These are phyloP conservation scores for Dipodomys merriami DNA, from an alignment of 2,113 vertebrate species.

Conservation along the genomic window DNA sequence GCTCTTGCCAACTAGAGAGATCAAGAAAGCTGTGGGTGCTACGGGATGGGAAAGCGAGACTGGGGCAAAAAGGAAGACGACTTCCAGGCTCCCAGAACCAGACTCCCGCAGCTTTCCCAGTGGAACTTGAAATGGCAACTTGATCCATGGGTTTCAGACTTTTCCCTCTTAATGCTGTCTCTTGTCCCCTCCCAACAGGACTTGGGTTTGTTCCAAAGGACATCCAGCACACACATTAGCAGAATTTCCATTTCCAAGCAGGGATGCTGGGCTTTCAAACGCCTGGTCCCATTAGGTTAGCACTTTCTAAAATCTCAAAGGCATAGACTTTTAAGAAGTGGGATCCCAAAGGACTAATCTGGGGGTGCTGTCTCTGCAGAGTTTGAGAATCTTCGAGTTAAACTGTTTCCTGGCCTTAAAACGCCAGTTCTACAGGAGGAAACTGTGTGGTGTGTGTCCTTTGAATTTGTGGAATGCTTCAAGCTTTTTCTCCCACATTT, in stretches of 20 bases:
- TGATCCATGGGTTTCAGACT: background rate
- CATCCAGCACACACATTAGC: background rate
- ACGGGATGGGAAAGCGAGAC: accelerated
- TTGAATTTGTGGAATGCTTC: background rate
- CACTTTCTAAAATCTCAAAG: background rate
- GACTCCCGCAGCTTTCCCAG: background rate
- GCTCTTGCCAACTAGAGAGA: background rate
- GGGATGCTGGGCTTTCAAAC: background rate
- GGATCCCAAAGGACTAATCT: background rate
- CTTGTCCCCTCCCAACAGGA: background rate
- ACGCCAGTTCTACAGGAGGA: background rate
- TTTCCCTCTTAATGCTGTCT: background rate
- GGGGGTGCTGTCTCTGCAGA: background rate
- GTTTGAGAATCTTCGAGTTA: constrained; percentile 22
- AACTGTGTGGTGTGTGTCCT: background rate
- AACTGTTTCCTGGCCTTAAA: background rate
- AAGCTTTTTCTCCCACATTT: constrained; percentile 69
- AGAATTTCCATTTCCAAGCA: background rate
- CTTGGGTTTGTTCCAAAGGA: background rate
- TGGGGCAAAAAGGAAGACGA: background rate
- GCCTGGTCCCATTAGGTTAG: background rate
- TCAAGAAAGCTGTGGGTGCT: background rate
- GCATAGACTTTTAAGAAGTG: background rate
- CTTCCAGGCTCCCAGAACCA: accelerated
- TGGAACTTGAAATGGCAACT: background rate